Base-by-base conservation (phyloP, 2,888 invertebrate species). In the Thera obeliscata region DNA sequence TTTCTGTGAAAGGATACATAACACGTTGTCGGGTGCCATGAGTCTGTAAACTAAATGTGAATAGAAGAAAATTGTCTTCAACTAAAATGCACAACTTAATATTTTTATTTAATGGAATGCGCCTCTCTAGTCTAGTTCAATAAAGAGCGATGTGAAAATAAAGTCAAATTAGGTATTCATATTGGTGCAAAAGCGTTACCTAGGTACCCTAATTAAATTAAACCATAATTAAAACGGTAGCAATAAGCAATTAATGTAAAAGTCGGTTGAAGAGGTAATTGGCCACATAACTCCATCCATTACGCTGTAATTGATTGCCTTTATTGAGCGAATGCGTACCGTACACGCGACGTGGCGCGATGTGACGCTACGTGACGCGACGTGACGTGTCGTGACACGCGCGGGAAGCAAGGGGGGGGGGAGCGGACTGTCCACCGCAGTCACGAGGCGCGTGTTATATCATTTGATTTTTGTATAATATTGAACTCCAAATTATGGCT, bases 161-260 rank as follows among this genome's bases (percentile, higher is more conserved):
- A 50, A 4, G 7, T 22, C 22, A 22, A 22, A 22, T 22, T 22
- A 22, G 22, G 22, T 22, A 22, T 22, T 22, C 22, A 22, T 22
- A 22, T 22, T 22, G 22, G 22, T 22, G 22, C 22, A 22, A 22
- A 22, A 22, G 22, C 22, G 22, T 22, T 22, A 22, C 22, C 22
- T 22, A 22, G 22, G 36, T 8, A 59, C 36, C 8, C 49, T 12
- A 49, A 60, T 41, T 38, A 41, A 50, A 41, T 38, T 22, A 6
- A 56, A 12, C 55, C 7, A 58, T 58, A 48, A 58, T 58, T 58
- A 3, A 58, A 38, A 38, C 38, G 50, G 11, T 38, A 38, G 50
- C 50, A 60, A 22, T 22, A 50, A 50, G 38, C 50, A 41, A 50
- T 60, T 60, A 9, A 60, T 50, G 38, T 60, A 41, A 60, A 49